Evolutionary conservation across 2,113 vertebrate genomes (phyloP), one percentile per base, ranked within the genome.

Genomic region (Apteryx owenii): DNA sequence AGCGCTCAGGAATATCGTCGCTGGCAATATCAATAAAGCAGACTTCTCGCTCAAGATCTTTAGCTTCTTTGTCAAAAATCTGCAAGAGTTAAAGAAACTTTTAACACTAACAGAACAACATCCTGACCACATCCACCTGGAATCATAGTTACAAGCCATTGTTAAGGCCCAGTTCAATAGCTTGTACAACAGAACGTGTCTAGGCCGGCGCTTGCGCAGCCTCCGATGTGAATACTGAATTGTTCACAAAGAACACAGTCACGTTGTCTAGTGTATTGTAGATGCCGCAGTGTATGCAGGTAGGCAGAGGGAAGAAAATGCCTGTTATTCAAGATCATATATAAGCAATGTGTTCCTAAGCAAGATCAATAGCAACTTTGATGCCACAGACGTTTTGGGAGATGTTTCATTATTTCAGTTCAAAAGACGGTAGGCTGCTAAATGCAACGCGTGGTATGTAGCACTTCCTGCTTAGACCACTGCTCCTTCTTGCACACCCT

Each of bases 1-100:
- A 99, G 84, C 99, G 99, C 94, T 99, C 99, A 0, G 99, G 99
- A 95, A 99, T 99, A 96, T 99, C 99, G 69, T 99, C 99, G 5
- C 99, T 99, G 94, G 99, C 99, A 9, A 99, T 99, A 95, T 99
- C 99, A 25, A 99, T 97, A 58, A 99, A 99, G 97, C 99, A 99
- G 77, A 99, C 99, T 97, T 99, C 99, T 85, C 99, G 98, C 96
- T 99, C 99, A 93, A 99, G 96, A 33, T 99, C 99, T 98, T 99
- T 99, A 90, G 99, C 98, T 97, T 99, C 99, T 9, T 81, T 98
- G 96, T 99, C 98, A 96, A 99, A 99, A 97, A 99, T 99, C 99
- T 99, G 98, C 80, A 98, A 95, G 77, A 97, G 69, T 54, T 53
- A 71, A 75, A 96, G 66, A 93, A 90, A 94, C 36, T 61, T 38